Conservation (phyloP, 2,888 invertebrate genomes). For the Temnothorax unifasciatus region DNA sequence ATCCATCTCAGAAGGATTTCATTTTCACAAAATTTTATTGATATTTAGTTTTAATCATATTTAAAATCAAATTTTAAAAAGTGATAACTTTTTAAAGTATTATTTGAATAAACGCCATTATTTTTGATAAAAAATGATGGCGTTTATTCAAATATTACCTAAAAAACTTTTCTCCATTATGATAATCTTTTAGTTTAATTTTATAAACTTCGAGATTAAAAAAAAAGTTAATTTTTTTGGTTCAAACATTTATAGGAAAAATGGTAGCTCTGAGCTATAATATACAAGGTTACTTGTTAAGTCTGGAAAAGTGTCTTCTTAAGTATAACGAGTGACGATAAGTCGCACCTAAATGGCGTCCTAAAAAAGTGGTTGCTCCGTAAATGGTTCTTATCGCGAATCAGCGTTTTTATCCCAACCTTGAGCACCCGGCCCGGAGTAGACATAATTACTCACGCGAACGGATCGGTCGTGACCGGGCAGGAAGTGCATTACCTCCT, state of each 20-base stretch:
- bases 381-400: constrained; percentile 41
- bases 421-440: constrained; percentile 1
- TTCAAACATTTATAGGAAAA: not conserved
- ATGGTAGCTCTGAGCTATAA: not conserved
- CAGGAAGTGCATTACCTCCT: constrained; percentile 45
- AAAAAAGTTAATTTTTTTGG: not conserved
- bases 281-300: not conserved
- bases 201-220: not conserved
- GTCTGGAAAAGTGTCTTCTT: constrained; percentile 9
- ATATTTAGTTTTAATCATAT: not conserved
- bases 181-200: not conserved
- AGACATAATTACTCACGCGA: constrained; percentile 48
- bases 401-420: constrained; percentile 25
- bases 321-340: constrained; percentile 11
- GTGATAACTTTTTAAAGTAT: no score
- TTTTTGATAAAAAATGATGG: not conserved
- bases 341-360: not conserved
- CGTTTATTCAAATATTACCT: not conserved
- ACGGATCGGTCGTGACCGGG: constrained; percentile 31
- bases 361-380: constrained; percentile 21
- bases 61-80: not conserved
- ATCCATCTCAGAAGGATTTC: not conserved
- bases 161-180: not conserved
- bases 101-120: no score
- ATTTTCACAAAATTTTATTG: not conserved